Percentiles rank a stretch among this genome's conserved stretches.
These are phyloP conservation scores for Drosophila siamana DNA, from an alignment of 2,888 invertebrate genomes.

Conservation along the genomic window DNA sequence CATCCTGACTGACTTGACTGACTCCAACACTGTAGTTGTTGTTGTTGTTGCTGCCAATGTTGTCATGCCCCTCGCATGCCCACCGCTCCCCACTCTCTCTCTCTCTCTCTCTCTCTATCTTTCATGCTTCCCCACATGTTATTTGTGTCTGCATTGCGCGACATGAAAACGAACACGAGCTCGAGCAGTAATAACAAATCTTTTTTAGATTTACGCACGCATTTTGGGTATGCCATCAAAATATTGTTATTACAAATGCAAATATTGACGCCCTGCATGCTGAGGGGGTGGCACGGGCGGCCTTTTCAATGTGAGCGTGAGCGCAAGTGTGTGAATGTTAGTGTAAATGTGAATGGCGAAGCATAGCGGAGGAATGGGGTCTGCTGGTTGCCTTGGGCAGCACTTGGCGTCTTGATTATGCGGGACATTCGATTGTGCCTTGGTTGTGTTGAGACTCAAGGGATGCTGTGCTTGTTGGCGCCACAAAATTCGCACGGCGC, in stretches of 20 bases:
- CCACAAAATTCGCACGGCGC: constrained; percentile 4
- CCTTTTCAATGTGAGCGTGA: background rate
- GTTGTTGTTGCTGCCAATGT: too few relatives aligned
- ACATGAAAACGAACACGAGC: constrained; percentile 48
- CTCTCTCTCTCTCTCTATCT: too few relatives aligned
- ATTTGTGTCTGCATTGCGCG: constrained; percentile 52
- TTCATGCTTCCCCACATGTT: too few relatives aligned
- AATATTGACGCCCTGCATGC: constrained; percentile 73
- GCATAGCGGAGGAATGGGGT: constrained; percentile 7
- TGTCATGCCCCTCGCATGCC: background rate
- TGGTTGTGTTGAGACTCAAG: constrained; percentile 14
- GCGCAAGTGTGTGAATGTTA: constrained; percentile 21
- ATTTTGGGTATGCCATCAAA: constrained; percentile 71
- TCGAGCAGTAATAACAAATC: constrained; percentile 72
- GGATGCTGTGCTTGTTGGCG: constrained; percentile 28
- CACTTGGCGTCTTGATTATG: constrained; percentile 54
- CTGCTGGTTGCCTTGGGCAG: constrained; percentile 37
- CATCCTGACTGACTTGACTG: constrained; percentile 35
- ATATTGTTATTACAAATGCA: constrained; percentile 83
- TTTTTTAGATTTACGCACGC: constrained; percentile 77
- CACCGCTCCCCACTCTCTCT: background rate
- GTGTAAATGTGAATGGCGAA: constrained; percentile 15
- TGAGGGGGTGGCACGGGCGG: constrained; percentile 13
- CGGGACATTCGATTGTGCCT: constrained; percentile 46
- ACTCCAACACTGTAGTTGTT: constrained; percentile 27